Evolutionary conservation across 2,113 vertebrate species (phyloP), one percentile per base, ranked within the genome.

Genomic region (Nibea albiflora): DNA sequence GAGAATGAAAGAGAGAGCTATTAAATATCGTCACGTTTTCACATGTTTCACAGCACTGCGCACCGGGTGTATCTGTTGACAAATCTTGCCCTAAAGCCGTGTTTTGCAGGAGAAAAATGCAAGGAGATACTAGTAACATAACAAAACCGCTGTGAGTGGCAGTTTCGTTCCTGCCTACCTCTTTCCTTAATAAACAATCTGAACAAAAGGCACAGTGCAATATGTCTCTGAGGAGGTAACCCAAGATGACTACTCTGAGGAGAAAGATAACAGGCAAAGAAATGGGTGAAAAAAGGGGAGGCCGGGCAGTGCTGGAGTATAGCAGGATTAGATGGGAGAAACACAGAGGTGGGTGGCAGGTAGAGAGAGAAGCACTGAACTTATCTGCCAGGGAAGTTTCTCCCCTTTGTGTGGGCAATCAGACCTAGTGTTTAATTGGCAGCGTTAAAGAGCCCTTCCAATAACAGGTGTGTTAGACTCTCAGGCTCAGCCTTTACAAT

Each of bases 91-190:
- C 67, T 17, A 22, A 66, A 65, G 88, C 67, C 61, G 58, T 11
- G 42, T 78, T 58, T 69, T 56, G 28, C 57, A 82, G 47, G 17
- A 80, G 53, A 70, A 73, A 77, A 62, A 54, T 76, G 80, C 78
- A 87, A 90, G 72, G 58, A 88, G 90, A 92, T 90, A 91, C 88
- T 86, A 85, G 73, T 83, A 88, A 76, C 85, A 71, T 47, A 85
- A 87, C 83, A 91, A 88, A 88, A 89, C 85, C 58, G 24, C 24
- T 4, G 58, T 89, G 93, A 91, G 78, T 86, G 90, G 86, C 84
- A 92, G 92, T 94, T 94, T 94, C 91, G 88, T 81, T 92, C 89
- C 86, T 76, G 84, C 91, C 91, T 85, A 76, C 85, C 79, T 85
- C 84, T 92, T 83, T 78, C 61, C 73, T 85, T 67, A 64, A 82